Conservation (phyloP, 1,140 invertebrate genomes). For the Calosoma granatense region DNA sequence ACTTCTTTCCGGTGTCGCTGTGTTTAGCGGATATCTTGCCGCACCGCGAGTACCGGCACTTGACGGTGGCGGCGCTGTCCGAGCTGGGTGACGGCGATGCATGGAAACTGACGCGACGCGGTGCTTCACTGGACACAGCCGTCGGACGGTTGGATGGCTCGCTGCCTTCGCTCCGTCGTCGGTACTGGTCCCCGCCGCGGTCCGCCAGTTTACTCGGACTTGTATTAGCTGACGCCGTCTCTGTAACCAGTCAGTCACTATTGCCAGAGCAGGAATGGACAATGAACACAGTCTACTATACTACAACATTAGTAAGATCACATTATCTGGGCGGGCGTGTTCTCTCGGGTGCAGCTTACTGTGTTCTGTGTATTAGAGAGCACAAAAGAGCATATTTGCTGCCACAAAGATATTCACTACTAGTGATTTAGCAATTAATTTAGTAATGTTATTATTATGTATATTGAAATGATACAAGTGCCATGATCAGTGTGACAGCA, state of each 20-base stretch:
- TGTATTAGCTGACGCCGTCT: conserved; percentile 36
- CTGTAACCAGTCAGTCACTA: conserved; percentile 24
- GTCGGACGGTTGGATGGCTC: conserved; percentile 29
- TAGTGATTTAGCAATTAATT: too few species aligned
- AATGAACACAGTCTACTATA: too few species aligned
- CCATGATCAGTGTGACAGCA: too few species aligned
- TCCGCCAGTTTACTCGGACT: conserved; percentile 36
- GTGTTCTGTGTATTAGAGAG: too few species aligned
- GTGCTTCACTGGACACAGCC: conserved; percentile 13
- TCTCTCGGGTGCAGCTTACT: too few species aligned
- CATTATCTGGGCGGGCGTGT: too few species aligned
- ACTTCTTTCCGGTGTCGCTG: not conserved
- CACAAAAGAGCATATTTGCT: too few species aligned
- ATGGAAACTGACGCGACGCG: conserved; percentile 25
- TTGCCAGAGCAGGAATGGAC: too few species aligned
- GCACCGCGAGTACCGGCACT: conserved; percentile 68
- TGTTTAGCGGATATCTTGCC: conserved; percentile 38
- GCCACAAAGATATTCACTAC: too few species aligned
- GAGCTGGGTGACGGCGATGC: conserved; percentile 24
- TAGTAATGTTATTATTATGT: too few species aligned
- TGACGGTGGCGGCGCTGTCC: conserved; percentile 40
- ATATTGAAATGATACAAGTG: too few species aligned
- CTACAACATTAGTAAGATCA: too few species aligned
- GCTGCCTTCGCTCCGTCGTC: conserved; percentile 43
- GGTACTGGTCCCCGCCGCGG: conserved; percentile 24